These are phyloP conservation scores for Mechanitis messenoides DNA, from an alignment of 2,888 invertebrate species.

Conservation along the genomic window DNA sequence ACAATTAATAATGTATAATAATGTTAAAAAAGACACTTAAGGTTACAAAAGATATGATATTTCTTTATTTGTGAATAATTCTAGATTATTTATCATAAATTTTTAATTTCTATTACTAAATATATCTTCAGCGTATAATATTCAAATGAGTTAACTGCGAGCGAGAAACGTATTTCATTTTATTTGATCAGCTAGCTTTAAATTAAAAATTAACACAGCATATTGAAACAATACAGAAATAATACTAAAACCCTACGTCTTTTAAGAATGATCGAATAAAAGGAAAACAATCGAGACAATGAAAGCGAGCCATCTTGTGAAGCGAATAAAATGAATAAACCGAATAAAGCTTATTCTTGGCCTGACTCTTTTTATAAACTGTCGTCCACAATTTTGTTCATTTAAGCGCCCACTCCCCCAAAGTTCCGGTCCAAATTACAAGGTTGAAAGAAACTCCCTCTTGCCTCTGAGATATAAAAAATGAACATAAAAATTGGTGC, in stretches of 20 bases:
- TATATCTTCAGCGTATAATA: too few species aligned
- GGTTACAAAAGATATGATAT: too few species aligned
- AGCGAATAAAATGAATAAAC: constrained; percentile 47
- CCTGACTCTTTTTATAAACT: constrained; percentile 53
- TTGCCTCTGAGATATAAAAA: constrained; percentile 41
- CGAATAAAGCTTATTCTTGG: constrained; percentile 56
- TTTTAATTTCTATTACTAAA: too few species aligned
- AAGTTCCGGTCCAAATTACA: constrained; percentile 57
- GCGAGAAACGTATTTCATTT: too few species aligned
- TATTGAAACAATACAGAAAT: constrained; percentile 20
- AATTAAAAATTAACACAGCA: background rate
- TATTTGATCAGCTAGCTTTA: too few species aligned
- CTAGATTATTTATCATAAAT: too few species aligned
- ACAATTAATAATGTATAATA: too few species aligned
- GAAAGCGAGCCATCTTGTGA: constrained; percentile 34
- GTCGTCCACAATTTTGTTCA: constrained; percentile 49
- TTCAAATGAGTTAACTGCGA: too few species aligned
- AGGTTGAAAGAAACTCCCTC: constrained; percentile 47
- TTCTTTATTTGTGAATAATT: too few species aligned
- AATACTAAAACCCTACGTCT: constrained; percentile 25
- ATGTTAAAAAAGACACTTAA: too few species aligned
- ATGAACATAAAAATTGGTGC: constrained; percentile 47
- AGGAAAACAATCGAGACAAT: constrained; percentile 34
- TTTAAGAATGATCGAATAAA: constrained; percentile 32
- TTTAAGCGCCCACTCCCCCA: constrained; percentile 43